phyloP scores from a whole-genome alignment of 1,140 invertebrate species.

The Hycleus phaleratus region DNA sequence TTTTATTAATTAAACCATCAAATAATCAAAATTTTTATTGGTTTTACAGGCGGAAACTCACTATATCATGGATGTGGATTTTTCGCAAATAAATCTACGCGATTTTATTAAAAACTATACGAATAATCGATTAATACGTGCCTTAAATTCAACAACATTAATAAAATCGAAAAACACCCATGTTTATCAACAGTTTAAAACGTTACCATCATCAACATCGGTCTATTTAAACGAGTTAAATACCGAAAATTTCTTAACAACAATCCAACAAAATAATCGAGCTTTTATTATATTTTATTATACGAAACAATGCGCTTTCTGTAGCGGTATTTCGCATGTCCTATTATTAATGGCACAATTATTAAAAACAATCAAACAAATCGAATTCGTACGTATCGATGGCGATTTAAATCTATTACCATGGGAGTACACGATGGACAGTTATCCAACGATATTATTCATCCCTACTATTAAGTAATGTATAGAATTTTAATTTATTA shows the following conservation, averaged over 20 bases:
- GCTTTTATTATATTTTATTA: constrained; percentile 60
- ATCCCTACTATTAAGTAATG: constrained; percentile 57
- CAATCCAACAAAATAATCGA: constrained; percentile 37
- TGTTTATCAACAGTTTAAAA: constrained; percentile 40
- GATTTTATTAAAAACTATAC: constrained; percentile 62
- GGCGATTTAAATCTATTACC: constrained; percentile 72
- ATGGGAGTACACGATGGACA: constrained; percentile 69
- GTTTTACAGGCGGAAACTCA: constrained; percentile 59
- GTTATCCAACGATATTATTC: constrained; percentile 67
- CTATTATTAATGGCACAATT: constrained; percentile 58
- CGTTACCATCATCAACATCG: constrained; percentile 3
- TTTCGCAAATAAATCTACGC: constrained; percentile 48
- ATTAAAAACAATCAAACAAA: constrained; percentile 46
- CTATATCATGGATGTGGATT: constrained; percentile 52
- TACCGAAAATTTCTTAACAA: constrained; percentile 45
- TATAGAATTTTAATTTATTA: not conserved
- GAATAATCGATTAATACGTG: constrained; percentile 46
- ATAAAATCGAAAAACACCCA: constrained; percentile 37
- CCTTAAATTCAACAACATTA: constrained; percentile 31
- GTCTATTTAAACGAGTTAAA: constrained; percentile 52
- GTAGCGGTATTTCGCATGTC: constrained; percentile 56
- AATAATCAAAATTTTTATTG: constrained; percentile 8
- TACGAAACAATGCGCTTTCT: constrained; percentile 65
- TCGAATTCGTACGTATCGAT: constrained; percentile 65
- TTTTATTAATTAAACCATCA: not conserved